Percentiles rank a stretch among this genome's conserved stretches.
Conservation (phyloP, 1,140 invertebrate genomes). For the Onthophagus taurus region DNA sequence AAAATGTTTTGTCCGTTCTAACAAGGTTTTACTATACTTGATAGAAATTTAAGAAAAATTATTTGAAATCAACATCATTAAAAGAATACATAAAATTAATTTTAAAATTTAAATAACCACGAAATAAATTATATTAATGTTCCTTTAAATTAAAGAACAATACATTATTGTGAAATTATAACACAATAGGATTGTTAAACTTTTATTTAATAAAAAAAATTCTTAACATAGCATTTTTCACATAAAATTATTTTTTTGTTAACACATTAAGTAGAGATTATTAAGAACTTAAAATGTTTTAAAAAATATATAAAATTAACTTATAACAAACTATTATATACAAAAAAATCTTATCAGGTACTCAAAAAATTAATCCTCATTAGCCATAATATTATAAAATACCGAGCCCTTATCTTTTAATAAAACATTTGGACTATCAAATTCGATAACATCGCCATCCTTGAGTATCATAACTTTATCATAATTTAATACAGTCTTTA, state of each 20-base stretch:
- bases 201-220: neutral
- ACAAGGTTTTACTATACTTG: no score
- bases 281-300: neutral
- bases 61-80: no score
- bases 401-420: conserved; percentile 51
- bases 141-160: no score
- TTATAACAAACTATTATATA: neutral
- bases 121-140: no score
- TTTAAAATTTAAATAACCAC: no score
- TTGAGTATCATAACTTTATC: conserved; percentile 66
- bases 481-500: conserved; percentile 76
- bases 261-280: neutral
- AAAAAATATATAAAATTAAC: neutral
- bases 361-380: conserved; percentile 7
- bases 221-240: neutral
- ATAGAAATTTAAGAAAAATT: no score
- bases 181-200: neutral
- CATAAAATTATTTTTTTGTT: neutral
- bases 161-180: no score
- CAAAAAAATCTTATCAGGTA: no score
- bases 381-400: conserved; percentile 48
- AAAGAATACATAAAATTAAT: no score
- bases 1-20: no score
- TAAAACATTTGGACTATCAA: conserved; percentile 58
- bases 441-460: conserved; percentile 53